A percentile compares a stretch with the other conserved stretches of the same genome.
phyloP scores from a whole-genome alignment of 2,113 vertebrate species.

The Myotis yumanensis region DNA sequence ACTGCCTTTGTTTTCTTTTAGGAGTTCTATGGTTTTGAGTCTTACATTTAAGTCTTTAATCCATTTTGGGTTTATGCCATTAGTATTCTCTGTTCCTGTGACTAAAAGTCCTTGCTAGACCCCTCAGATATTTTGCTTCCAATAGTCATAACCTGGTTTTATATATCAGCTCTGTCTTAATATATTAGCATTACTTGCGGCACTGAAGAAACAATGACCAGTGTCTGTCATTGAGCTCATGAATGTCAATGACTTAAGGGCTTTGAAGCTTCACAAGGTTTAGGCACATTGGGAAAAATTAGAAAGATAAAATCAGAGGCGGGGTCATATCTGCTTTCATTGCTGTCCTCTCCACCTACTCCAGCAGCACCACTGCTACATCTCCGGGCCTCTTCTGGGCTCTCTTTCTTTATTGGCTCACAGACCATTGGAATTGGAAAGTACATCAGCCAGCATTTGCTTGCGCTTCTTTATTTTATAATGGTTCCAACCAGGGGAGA shows the following conservation, averaged over 20 bases:
- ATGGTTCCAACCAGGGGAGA: not conserved
- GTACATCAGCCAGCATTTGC: not conserved
- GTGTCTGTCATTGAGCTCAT: not conserved
- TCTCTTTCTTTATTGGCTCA: not conserved
- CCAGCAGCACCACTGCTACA: fast-evolving
- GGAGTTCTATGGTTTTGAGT: not conserved
- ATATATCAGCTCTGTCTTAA: not conserved
- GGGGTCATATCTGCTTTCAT: not conserved
- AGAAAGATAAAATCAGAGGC: not conserved
- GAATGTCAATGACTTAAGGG: not conserved
- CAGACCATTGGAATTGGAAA: not conserved
- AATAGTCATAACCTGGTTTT: not conserved
- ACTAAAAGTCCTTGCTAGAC: not conserved
- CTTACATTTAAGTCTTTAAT: not conserved
- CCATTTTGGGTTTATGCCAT: not conserved
- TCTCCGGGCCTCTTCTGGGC: not conserved
- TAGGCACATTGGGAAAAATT: not conserved
- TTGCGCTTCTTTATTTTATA: not conserved
- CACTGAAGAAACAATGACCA: not conserved
- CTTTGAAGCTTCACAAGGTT: not conserved
- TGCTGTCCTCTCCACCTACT: not conserved
- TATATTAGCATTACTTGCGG: not conserved
- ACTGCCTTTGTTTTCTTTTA: not conserved
- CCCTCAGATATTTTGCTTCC: not conserved
- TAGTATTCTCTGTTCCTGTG: conserved; percentile 8